These are phyloP conservation scores for Spisula solida DNA, from an alignment of 2,888 invertebrate genomes.

Conservation along the genomic window DNA sequence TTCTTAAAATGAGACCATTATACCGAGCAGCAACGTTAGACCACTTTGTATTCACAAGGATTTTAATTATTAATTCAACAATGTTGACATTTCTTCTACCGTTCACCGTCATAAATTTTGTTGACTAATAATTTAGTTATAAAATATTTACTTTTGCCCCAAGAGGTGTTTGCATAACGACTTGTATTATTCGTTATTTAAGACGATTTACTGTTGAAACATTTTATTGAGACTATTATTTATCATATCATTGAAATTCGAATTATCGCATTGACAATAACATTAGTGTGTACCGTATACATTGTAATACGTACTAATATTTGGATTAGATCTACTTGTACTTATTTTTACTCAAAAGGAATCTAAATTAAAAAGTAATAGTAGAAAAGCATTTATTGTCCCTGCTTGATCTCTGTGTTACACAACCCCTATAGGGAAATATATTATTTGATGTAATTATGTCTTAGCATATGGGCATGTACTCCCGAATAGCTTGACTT, in stretches of 20 bases:
- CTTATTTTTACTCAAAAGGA: background rate
- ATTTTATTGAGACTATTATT: background rate
- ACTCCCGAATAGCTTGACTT: background rate
- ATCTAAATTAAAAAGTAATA: background rate
- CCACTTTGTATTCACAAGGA: background rate
- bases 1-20: background rate
- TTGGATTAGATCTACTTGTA: too few relatives aligned
- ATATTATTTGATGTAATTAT: background rate
- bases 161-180: background rate
- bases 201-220: background rate
- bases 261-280: background rate
- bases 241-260: background rate
- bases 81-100: background rate
- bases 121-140: background rate
- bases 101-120: background rate
- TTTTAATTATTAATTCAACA: background rate
- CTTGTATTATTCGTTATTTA: background rate
- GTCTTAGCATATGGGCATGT: background rate
- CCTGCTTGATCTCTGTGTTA: background rate
- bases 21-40: background rate
- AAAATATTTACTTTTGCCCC: slow-evolving; percentile 13
- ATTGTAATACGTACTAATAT: background rate
- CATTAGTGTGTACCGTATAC: background rate
- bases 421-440: background rate
- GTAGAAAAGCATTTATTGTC: background rate